These are phyloP conservation scores for Stegophylla sp. DNA, from an alignment of 2,888 invertebrate species.

Conservation along the genomic window DNA sequence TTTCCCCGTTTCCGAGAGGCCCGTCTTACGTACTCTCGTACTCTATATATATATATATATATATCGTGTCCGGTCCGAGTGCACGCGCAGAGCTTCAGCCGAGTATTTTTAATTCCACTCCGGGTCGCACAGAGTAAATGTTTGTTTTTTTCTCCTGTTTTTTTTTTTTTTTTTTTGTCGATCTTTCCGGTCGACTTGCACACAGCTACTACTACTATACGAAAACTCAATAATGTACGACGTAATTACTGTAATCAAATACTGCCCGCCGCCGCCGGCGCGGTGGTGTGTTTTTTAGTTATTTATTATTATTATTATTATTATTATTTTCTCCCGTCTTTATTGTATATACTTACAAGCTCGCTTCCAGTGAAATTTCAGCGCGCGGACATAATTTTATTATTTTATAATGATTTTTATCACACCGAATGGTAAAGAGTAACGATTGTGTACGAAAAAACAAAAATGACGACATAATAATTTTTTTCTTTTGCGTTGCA, in stretches of 20 bases:
- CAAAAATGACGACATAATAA: not conserved
- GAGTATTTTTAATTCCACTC: not conserved
- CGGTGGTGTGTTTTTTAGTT: not conserved
- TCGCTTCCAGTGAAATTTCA: not conserved
- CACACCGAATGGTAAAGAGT: not conserved
- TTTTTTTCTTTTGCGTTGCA: not conserved
- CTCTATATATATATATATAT: not conserved
- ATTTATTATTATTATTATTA: not conserved
- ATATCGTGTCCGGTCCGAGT: not conserved
- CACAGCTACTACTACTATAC: no score
- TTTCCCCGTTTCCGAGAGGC: constrained; percentile 43
- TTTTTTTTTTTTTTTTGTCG: constrained; percentile 12
- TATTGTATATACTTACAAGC: constrained; percentile 12
- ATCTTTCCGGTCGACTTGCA: not conserved
- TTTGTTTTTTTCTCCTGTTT: constrained; percentile 19
- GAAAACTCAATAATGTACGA: not conserved
- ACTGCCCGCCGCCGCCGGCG: constrained; percentile 32
- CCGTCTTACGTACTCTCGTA: no score
- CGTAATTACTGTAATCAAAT: constrained; percentile 44
- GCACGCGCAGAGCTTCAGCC: not conserved
- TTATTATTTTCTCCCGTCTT: no score
- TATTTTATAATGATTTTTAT: no score
- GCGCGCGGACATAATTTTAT: not conserved
- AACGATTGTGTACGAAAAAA: not conserved
- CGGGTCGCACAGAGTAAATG: constrained; percentile 6